Base-by-base conservation (phyloP, 2,113 vertebrate genomes). In the Rhabdomys dilectus region DNA sequence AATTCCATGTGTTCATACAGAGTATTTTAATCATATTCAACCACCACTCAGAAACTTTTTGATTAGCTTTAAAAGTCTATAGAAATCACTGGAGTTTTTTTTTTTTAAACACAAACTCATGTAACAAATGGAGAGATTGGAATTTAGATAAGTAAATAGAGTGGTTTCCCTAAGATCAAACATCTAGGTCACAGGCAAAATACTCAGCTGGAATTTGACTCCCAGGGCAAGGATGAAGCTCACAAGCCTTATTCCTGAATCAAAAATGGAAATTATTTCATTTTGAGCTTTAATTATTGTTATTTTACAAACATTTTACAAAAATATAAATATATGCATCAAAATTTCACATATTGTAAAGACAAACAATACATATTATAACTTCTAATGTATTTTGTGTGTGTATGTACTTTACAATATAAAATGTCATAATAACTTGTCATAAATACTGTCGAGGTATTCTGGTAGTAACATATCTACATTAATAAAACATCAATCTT, bases 261-360 rank as follows among this genome's bases (percentile, higher is more conserved):
- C 5, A 56, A 89, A 91, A 21, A 73, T 31, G 45, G 29, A 77
- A 80, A 56, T 81, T 70, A 73, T 6, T 73, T 90, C 2, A 88
- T 95, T 81, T 64, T 82, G 53, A 80, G 22, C 3, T 81, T 94
- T 91, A 85, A 88, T 66, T 91, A 62, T 93, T 8, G 82, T 45
- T 88, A 42, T 66, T 53, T 88, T 19, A 5, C 31, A 89, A 66
- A 36, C 2, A 85, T 36, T 58, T 16, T 58, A 60, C 29, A 86
- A 51, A 51, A 11, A 10, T 85, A 53, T 58, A 29, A 4, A 72
- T 62, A 53, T 72, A 68, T 26, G 21, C 86, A 48, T 72, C 5
- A 77, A 53, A 92, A 73, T 42, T 75, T 31, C 4, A 84, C 62
- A 48, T 64, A 56, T 10, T 31, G 4, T 34, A 75, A 90, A 70